These are phyloP conservation scores for Lanistes nyassanus DNA, from an alignment of 1,140 invertebrate species.

Conservation along the genomic window DNA sequence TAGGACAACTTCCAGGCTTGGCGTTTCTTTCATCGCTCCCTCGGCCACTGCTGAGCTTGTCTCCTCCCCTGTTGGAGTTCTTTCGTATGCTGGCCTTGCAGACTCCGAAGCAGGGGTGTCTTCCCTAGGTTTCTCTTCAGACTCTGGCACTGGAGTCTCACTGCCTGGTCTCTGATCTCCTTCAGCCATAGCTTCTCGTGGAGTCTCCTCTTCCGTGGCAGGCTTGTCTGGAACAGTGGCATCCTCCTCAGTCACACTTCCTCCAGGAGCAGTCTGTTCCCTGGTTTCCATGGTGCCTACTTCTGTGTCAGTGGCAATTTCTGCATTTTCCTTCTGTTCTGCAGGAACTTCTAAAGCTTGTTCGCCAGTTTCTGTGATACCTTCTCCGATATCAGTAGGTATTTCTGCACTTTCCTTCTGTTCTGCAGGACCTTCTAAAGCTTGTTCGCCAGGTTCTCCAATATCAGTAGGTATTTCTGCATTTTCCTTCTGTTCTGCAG, in stretches of 20 bases:
- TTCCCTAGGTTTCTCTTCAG: constrained; percentile 19
- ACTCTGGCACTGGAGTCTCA: constrained; percentile 5
- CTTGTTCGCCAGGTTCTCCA: background rate
- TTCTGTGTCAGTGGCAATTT: too few species aligned
- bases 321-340: too few species aligned
- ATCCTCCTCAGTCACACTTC: constrained; percentile 2
- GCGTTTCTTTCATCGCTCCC: constrained; percentile 21
- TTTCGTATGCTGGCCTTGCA: constrained; percentile 6
- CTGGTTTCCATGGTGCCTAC: background rate
- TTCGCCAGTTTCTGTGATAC: constrained; percentile 7
- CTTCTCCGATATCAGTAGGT: too few species aligned
- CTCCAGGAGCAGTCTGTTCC: background rate
- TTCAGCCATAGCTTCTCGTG: background rate
- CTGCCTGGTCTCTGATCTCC: background rate
- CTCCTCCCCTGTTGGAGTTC: constrained; percentile 10
- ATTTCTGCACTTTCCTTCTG: too few species aligned
- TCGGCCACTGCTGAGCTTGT: constrained; percentile 19
- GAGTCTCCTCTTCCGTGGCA: too few species aligned
- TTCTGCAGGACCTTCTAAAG: constrained; percentile 4
- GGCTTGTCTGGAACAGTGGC: too few species aligned
- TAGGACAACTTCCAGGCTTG: constrained; percentile 15
- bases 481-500: too few species aligned
- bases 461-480: too few species aligned
- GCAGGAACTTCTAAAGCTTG: constrained; percentile 4
- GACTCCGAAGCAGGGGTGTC: constrained; percentile 3